Evolutionary conservation across 2,888 invertebrate genomes (phyloP).

Genomic region (Thelaira solivaga): DNA sequence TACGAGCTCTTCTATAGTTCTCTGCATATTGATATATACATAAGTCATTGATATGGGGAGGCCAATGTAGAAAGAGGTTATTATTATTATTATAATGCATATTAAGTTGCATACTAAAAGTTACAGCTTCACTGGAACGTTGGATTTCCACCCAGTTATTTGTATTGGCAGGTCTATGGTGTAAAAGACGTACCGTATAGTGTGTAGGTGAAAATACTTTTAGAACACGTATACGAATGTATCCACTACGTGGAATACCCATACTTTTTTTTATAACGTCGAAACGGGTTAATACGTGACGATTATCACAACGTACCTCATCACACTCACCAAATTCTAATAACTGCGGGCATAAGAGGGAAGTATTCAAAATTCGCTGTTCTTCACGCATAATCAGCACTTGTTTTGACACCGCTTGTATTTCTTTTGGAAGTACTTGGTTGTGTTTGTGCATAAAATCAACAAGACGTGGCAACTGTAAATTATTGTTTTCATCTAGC

Average conservation of each 20-base stretch:
- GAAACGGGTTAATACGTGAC: slow-evolving; percentile 81
- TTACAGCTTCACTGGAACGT: slow-evolving; percentile 65
- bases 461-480: slow-evolving; percentile 81
- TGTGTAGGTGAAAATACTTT: slow-evolving; percentile 79
- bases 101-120: slow-evolving; percentile 67
- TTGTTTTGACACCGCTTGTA: slow-evolving; percentile 63
- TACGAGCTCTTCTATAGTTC: slow-evolving; percentile 80
- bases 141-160: slow-evolving; percentile 62
- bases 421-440: slow-evolving; percentile 68
- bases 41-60: slow-evolving; percentile 79
- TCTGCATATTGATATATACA: slow-evolving; percentile 79
- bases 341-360: slow-evolving; percentile 78
- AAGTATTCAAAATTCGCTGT: slow-evolving; percentile 60
- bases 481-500: slow-evolving; percentile 80
- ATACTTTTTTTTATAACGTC: slow-evolving; percentile 78
- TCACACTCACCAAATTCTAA: slow-evolving; percentile 83
- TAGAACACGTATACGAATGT: slow-evolving; percentile 63
- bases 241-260: slow-evolving; percentile 77
- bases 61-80: slow-evolving; percentile 67
- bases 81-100: slow-evolving; percentile 65
- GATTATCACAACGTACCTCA: slow-evolving; percentile 79
- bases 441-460: slow-evolving; percentile 78
- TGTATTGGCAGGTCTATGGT: slow-evolving; percentile 70
- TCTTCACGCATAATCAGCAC: slow-evolving; percentile 65
- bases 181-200: slow-evolving; percentile 80